Evolutionary conservation across 2,888 invertebrate genomes (phyloP).

Genomic region (Sturmia bella): DNA sequence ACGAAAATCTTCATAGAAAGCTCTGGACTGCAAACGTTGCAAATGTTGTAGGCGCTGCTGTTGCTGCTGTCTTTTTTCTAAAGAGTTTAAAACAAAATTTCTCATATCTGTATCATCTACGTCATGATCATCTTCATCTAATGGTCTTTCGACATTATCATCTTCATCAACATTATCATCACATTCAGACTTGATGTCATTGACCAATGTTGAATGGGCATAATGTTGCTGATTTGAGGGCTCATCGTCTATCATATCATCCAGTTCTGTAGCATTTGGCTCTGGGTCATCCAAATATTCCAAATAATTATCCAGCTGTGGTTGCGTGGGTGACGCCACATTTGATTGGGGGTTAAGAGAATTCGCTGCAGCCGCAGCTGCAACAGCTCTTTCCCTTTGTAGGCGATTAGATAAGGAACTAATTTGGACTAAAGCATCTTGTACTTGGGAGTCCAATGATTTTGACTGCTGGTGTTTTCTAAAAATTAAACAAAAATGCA

Average conservation of each 20-base stretch:
- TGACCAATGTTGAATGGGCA: conserved; percentile 71
- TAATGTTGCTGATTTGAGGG: conserved; percentile 64
- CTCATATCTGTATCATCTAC: conserved; percentile 72
- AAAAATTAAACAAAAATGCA: conserved; percentile 14
- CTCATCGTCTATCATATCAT: conserved; percentile 79
- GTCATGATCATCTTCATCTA: conserved; percentile 74
- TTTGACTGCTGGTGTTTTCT: conserved; percentile 79
- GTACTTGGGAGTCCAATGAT: conserved; percentile 78
- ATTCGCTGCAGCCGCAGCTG: conserved; percentile 68
- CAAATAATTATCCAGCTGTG: conserved; percentile 76
- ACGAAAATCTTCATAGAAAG: conserved; percentile 75
- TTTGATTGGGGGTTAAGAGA: conserved; percentile 49
- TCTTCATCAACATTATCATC: conserved; percentile 76
- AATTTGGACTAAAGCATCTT: conserved; percentile 79
- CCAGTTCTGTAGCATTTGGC: conserved; percentile 77
- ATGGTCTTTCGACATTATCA: conserved; percentile 69
- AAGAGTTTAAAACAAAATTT: conserved; percentile 72
- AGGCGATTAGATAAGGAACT: conserved; percentile 77
- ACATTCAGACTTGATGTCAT: conserved; percentile 79
- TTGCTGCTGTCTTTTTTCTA: conserved; percentile 65
- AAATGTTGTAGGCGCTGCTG: conserved; percentile 73
- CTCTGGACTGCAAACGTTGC: conserved; percentile 75
- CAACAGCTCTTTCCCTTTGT: conserved; percentile 76
- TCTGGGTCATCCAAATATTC: conserved; percentile 79
- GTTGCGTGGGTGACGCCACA: conserved; percentile 56